These are phyloP conservation scores for Drosophila birchii DNA, from an alignment of 2,888 invertebrate genomes.

Conservation along the genomic window DNA sequence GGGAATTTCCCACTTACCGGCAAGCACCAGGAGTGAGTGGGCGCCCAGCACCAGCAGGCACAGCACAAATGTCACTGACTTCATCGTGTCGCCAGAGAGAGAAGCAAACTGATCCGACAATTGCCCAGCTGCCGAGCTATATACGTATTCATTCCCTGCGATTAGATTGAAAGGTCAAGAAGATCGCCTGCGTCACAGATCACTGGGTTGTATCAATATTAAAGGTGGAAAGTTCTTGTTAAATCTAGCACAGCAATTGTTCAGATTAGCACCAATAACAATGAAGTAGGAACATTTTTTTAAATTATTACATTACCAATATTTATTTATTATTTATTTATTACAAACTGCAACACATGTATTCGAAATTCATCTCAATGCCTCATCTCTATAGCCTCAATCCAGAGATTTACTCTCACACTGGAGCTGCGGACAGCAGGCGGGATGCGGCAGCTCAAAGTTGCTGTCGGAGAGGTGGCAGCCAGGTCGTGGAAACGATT, in stretches of 20 bases:
- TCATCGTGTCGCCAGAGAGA: slow-evolving; percentile 32
- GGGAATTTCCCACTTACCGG: slow-evolving; percentile 31
- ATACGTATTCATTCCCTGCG: slow-evolving; percentile 1
- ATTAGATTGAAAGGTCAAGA: slow-evolving; percentile 35
- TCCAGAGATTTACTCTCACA: slow-evolving; percentile 21
- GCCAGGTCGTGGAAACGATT: slow-evolving; percentile 33
- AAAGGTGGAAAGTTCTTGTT: slow-evolving; percentile 3
- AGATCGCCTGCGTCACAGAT: slow-evolving; percentile 7
- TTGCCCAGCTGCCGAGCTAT: background rate
- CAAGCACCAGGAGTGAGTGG: slow-evolving; percentile 52
- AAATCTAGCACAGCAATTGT: background rate
- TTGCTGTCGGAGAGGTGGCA: slow-evolving; percentile 60
- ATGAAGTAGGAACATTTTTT: no score
- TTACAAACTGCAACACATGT: background rate
- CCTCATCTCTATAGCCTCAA: background rate
- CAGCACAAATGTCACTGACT: slow-evolving; percentile 56
- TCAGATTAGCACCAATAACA: background rate
- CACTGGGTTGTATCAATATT: slow-evolving; percentile 26
- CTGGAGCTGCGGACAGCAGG: slow-evolving; percentile 58
- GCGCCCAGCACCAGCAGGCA: slow-evolving; percentile 51
- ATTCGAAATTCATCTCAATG: background rate
- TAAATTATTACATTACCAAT: no score
- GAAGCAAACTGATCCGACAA: slow-evolving; percentile 17
- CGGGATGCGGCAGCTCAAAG: slow-evolving; percentile 66
- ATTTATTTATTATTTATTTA: no score